Percentiles rank a stretch among this genome's conserved stretches.
Conservation (phyloP, 2,113 vertebrate genomes). For the Mystacornis crossleyi region DNA sequence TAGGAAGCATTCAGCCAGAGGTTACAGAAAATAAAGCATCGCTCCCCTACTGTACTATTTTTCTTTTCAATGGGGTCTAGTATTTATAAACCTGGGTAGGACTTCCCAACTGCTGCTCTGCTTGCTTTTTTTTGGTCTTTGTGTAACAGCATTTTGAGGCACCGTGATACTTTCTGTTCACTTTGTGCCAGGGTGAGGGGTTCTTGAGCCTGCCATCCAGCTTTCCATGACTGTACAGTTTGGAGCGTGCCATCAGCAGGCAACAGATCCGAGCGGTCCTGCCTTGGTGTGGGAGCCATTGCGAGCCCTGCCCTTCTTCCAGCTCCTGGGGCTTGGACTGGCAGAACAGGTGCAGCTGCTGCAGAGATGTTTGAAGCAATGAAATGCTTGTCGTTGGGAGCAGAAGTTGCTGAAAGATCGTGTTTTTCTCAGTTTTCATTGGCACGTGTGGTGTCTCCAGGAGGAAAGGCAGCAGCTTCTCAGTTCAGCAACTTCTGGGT, state of each 20-base stretch:
- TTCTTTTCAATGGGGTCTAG: neutral
- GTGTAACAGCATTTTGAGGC: rapidly evolving
- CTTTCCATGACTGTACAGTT: neutral
- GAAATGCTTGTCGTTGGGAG: neutral
- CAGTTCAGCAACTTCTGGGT: neutral
- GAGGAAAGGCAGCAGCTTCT: neutral
- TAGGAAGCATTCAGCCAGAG: neutral
- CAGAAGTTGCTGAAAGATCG: neutral
- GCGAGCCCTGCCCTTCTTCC: neutral
- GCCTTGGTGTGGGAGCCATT: rapidly evolving
- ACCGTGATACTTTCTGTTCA: neutral
- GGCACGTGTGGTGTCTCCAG: neutral
- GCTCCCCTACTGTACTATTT: neutral
- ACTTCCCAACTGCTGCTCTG: neutral
- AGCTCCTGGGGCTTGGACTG: neutral
- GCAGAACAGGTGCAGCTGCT: neutral
- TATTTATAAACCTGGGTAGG: neutral
- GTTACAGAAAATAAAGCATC: neutral
- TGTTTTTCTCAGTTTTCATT: constrained; percentile 6
- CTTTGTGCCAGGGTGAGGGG: neutral
- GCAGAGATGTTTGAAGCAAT: neutral
- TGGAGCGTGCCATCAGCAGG: neutral
- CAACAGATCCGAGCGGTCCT: rapidly evolving
- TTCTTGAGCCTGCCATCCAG: neutral
- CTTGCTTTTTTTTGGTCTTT: neutral